Base-by-base conservation (phyloP, 2,888 invertebrate genomes). In the Volucella inanis region DNA sequence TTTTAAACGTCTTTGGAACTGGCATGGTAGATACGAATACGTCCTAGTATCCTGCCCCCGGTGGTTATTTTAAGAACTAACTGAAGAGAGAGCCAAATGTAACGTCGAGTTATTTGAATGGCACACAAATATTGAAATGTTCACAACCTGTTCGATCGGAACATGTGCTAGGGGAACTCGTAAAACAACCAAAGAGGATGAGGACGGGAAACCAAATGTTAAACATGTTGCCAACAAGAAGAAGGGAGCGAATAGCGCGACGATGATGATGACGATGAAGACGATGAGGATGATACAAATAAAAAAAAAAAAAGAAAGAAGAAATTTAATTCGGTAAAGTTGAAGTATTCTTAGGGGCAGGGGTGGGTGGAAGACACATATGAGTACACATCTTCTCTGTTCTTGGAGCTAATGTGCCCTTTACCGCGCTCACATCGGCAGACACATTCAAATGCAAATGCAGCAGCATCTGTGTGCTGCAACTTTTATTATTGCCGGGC, bases 321-420 rank as follows among this genome's bases (percentile, higher is more conserved):
- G 45, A 79, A 68, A 62, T 45, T 50, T 18, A 67, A 62, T 57
- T 68, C 70, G 39, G 22, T 38, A 22, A n/a, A 38, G 18, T 59
- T 68, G 64, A 71, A 75, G 49, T 61, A 64, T 68, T 74, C 55
- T 55, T 47, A 15, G 38, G n/a, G 76, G 76, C 71, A 85, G 71
- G 80, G 84, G 80, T 85, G 80, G 71, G 76, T 67, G 75, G 79
- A 68, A 83, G 83, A 67, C 82, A 83, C 77, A 83, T 72, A 68
- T 67, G 61, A 59, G 75, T 82, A 62, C 65, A 31, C 64, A 64
- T 75, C 79, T 79, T 59, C 43, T 71, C 57, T 39, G 70, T 81
- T 75, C 70, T 47, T 70, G 15, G 49, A 65, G 45, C 65, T 57
- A 77, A 65, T 59, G 50, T 54, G 61, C 61, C 39, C 77, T 9